Evolutionary conservation across 2,797 vertebrate species (phyloP).

Genomic region (Ibycter americanus): DNA sequence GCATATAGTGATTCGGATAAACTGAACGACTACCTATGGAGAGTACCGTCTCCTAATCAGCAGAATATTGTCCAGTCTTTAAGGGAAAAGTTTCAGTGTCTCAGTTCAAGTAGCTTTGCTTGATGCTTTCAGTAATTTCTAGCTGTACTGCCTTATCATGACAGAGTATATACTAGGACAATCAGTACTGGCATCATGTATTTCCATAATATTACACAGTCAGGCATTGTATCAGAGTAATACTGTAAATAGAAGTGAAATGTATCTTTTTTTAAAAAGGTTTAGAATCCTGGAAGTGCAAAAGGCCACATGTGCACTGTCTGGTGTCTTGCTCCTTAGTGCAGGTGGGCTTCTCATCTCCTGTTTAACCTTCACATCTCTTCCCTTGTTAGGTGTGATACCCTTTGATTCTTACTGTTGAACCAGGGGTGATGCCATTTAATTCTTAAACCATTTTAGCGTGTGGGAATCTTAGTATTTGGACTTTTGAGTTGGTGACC

Average conservation of each 20-base stretch:
- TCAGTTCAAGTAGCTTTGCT: conserved; percentile 96
- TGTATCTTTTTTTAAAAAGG: background rate
- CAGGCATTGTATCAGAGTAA: conserved; percentile 25
- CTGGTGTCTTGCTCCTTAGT: background rate
- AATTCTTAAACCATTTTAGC: background rate
- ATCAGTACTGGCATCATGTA: conserved; percentile 14
- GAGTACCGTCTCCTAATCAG: conserved; percentile 85
- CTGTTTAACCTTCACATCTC: background rate
- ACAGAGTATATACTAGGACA: background rate
- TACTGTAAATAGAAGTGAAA: conserved; percentile 54
- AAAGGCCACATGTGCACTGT: background rate
- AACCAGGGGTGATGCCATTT: background rate
- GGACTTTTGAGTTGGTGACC: background rate
- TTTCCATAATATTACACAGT: conserved; percentile 39
- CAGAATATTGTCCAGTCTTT: conserved; percentile 94
- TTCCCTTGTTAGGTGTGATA: background rate
- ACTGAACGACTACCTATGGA: conserved; percentile 92
- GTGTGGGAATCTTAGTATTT: background rate
- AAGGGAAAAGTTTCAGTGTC: conserved; percentile 96
- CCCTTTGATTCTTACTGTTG: background rate
- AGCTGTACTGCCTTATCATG: background rate
- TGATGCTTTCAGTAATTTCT: conserved; percentile 66
- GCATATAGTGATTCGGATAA: conserved; percentile 80
- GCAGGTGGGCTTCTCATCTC: background rate
- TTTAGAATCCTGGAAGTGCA: conserved; percentile 14